phyloP scores from a whole-genome alignment of 2,888 invertebrate species.

The Brachyptera putata region DNA sequence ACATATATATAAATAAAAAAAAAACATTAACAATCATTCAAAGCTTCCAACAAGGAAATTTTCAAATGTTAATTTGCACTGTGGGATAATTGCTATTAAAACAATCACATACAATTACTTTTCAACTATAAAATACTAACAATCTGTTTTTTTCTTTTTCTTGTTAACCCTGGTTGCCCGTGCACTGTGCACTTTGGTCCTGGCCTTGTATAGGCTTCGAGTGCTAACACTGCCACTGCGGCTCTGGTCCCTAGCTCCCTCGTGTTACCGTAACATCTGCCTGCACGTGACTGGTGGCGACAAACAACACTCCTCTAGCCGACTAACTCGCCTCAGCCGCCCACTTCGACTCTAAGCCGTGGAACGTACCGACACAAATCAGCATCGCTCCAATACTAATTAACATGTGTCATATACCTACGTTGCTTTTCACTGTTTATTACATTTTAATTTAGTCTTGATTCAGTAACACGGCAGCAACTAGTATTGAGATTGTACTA shows the following conservation, averaged over 20 bases:
- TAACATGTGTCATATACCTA: too few species aligned
- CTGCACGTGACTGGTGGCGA: slow-evolving; percentile 33
- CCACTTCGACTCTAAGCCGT: neutral
- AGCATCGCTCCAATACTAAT: neutral
- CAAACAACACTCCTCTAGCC: slow-evolving; percentile 22
- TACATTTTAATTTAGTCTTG: too few species aligned
- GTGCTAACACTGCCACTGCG: slow-evolving; percentile 56
- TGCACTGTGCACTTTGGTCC: slow-evolving; percentile 38
- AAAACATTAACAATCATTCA: slow-evolving; percentile 22
- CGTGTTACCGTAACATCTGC: slow-evolving; percentile 33
- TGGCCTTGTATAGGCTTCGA: slow-evolving; percentile 61
- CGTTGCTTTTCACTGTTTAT: too few species aligned
- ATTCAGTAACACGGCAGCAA: too few species aligned
- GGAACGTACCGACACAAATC: slow-evolving; percentile 1
- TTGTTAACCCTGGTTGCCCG: slow-evolving; percentile 58
- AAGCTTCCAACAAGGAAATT: slow-evolving; percentile 38
- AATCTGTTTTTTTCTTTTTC: slow-evolving; percentile 64
- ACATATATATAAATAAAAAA: too few species aligned
- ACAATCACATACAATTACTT: slow-evolving; percentile 28
- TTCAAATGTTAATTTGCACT: slow-evolving; percentile 34
- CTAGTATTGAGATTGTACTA: too few species aligned
- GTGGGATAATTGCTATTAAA: slow-evolving; percentile 32
- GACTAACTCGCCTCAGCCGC: slow-evolving; percentile 21
- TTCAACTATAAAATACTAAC: slow-evolving; percentile 50
- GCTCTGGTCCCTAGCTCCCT: slow-evolving; percentile 31